Base-by-base conservation (phyloP, 2,113 vertebrate genomes). In the Hippoglossus stenolepis region DNA sequence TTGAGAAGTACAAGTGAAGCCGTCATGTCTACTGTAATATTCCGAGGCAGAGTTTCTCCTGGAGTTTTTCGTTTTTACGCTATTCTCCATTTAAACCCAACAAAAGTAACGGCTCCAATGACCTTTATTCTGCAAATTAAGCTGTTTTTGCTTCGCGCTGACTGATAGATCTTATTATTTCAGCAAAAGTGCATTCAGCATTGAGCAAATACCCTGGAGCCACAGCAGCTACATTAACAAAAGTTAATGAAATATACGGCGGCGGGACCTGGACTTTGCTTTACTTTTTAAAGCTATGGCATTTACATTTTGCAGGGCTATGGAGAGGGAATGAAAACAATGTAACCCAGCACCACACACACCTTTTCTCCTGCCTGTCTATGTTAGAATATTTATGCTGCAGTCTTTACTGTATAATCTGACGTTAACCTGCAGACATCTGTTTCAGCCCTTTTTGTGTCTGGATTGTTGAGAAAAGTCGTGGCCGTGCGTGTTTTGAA, bases 51-150 rank as follows among this genome's bases (percentile, higher is more conserved):
- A 62, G 38, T 76, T 85, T 77, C 20, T 59, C 68, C 38, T 59
- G 1, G 40, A 86, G 64, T 83, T 79, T 70, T 73, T 65, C 82
- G 65, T 84, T 71, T 74, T 80, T 76, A 84, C 75, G 72, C 45
- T n/a, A 57, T 79, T 89, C 24, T 75, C 66, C 80, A 81, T 85
- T 83, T 85, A 47, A 73, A 79, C 68, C 70, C 75, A 79, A 89
- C 73, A 83, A 85, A 93, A 92, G 83, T 81, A 86, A 84, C 83
- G 71, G 86, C 90, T 86, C 57, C 79, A 62, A 75, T 94, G 94
- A 94, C 94, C 94, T 95, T 95, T 94, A 95, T 93, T 94, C 91
- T 91, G 92, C 93, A 93, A 94, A 94, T 94, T 70, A 94, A 91
- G 92, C 92, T 87, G 82, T 54, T 90, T 94, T 93, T 90, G 73